Evolutionary conservation across 2,888 invertebrate species (phyloP).

Genomic region (Polymixis flavicincta): DNA sequence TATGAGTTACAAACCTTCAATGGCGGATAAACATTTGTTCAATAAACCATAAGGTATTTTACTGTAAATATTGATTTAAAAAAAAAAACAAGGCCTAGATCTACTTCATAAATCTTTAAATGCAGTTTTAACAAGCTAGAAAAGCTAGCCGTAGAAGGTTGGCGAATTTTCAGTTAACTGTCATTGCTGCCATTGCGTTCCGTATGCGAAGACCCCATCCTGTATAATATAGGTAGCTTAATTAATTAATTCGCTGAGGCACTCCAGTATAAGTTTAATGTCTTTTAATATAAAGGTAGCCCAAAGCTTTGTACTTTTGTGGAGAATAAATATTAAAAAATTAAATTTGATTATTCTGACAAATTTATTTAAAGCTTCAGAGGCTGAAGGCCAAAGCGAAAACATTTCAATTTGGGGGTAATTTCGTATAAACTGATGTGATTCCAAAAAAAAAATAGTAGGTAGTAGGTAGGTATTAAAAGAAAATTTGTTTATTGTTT

Average conservation of each 20-base stretch:
- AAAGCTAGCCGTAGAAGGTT: background rate
- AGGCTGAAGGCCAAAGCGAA: background rate
- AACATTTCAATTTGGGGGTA: background rate
- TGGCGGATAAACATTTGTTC: no score
- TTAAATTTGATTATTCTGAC: background rate
- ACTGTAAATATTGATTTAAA: no score
- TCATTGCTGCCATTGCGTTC: background rate
- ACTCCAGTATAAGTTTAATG: conserved; percentile 68
- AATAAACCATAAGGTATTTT: no score
- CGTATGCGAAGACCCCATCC: conserved; percentile 6
- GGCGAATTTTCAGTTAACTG: background rate
- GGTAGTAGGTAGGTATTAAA: no score
- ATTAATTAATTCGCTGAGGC: conserved; percentile 74
- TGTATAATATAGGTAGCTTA: conserved; percentile 66
- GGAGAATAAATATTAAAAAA: background rate
- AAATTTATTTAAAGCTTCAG: background rate
- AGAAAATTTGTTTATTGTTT: no score
- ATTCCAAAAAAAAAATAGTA: no score
- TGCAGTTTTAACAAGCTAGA: background rate
- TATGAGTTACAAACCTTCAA: no score
- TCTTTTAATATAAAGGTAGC: conserved; percentile 36
- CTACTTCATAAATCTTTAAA: background rate
- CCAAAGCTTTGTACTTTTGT: conserved; percentile 5
- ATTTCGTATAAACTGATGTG: no score
- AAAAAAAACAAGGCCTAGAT: no score